Evolutionary conservation across 2,888 invertebrate species (phyloP), one percentile per base, ranked within the genome.

Genomic region (Latrodectus hesperus): DNA sequence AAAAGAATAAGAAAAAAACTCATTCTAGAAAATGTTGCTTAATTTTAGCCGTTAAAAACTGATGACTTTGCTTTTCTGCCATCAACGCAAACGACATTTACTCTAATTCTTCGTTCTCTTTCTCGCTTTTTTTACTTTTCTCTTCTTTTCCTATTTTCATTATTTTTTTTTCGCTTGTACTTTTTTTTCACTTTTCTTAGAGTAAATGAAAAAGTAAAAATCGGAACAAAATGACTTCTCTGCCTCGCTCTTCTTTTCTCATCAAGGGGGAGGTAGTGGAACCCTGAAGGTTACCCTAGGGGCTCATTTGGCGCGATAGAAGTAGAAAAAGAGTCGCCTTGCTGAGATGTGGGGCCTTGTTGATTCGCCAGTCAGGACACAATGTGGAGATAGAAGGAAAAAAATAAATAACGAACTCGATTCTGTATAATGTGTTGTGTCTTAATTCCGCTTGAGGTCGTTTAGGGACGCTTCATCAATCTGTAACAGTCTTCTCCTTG

Each of bases 1-100:
- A 68, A 38, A 74, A 22, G 22, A 70, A 22, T 16, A 53, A 60
- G 65, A 55, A 73, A 73, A n/a, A 67, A 64, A 52, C 17, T 65
- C 72, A 72, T 80, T 80, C 80, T 73, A 52, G 78, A 67, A 80
- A 81, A 79, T 79, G 60, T 74, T 86, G 86, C 86, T 86, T 86
- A 86, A 86, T 86, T 86, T 86, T 86, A 81, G 76, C 81, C 81
- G 81, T 86, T 86, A 86, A 86, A 86, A 86, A 86, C 86, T 76
- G 86, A 86, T 86, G 86, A 86, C 86, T 86, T 86, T 86, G 86
- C 86, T 81, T 81, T 86, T 79, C 76, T 76, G 67, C 76, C 76
- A 86, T 86, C 81, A 86, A 67, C 81, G 86, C 72, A 86, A 86
- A 86, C 80, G 81, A 81, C 86, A 75, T 77, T 86, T 86, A 77